Conservation (phyloP, 2,797 vertebrate species). For the Botia kubotai region DNA sequence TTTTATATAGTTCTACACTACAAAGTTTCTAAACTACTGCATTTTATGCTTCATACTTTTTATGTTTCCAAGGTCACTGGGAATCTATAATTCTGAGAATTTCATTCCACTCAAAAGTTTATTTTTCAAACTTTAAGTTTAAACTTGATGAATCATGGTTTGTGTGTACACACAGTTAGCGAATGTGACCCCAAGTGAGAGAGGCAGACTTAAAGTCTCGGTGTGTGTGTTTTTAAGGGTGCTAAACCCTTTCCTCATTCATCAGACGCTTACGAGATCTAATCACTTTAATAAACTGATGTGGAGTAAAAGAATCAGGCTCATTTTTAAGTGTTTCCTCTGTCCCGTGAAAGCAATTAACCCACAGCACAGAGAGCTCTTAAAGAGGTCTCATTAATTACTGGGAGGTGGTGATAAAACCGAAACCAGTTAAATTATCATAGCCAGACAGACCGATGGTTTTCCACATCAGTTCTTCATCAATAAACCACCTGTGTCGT, state of each 20-base stretch:
- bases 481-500: constrained; percentile 39
- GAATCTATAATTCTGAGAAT: too few relatives aligned
- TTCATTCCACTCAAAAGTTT: too few relatives aligned
- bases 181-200: too few relatives aligned
- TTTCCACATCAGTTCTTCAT: constrained; percentile 40
- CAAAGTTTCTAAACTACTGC: too few relatives aligned
- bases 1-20: too few relatives aligned
- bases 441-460: constrained; percentile 28
- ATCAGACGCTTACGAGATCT: background rate
- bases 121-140: too few relatives aligned
- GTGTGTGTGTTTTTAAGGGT: background rate
- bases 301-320: constrained; percentile 2
- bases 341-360: constrained; percentile 41
- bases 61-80: too few relatives aligned
- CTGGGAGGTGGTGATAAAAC: constrained; percentile 41
- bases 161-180: too few relatives aligned
- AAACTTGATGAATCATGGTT: too few relatives aligned
- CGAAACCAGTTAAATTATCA: constrained; percentile 46
- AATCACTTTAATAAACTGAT: constrained; percentile 30
- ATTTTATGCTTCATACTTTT: too few relatives aligned
- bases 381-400: constrained; percentile 42
- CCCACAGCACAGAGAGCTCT: constrained; percentile 35
- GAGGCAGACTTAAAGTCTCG: too few relatives aligned
- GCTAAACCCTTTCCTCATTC: background rate
- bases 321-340: constrained; percentile 34